A percentile compares a stretch with the other conserved stretches of the same genome.
phyloP scores from a whole-genome alignment of 2,888 invertebrate species.

The Epinotia demarniana region DNA sequence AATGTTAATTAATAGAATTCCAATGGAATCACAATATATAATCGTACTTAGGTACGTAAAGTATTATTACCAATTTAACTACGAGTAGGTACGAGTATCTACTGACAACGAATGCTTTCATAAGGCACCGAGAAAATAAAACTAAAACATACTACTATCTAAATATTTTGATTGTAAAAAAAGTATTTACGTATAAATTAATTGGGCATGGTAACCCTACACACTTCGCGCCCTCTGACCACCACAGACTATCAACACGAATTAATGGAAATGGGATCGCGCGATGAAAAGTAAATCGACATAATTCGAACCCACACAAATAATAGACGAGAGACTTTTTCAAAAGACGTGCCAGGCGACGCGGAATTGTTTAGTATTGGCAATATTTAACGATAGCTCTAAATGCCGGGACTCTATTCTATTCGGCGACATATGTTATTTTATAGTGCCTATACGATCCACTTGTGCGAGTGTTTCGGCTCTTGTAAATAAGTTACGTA shows the following conservation, averaged over 20 bases:
- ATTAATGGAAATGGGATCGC: conserved; percentile 38
- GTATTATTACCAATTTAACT: too few species aligned
- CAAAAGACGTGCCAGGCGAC: background rate
- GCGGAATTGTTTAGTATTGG: background rate
- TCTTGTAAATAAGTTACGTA: too few species aligned
- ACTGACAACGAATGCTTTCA: background rate
- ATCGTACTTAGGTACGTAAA: too few species aligned
- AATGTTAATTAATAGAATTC: background rate
- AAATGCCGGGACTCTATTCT: background rate
- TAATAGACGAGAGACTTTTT: background rate
- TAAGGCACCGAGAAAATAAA: too few species aligned
- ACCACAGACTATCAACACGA: conserved; percentile 50
- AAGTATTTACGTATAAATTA: background rate
- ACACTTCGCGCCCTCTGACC: conserved; percentile 64
- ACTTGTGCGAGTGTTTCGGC: too few species aligned
- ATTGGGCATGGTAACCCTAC: conserved; percentile 34
- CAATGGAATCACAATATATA: background rate
- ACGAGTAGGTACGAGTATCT: background rate
- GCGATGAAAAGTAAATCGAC: conserved; percentile 8
- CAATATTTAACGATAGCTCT: background rate
- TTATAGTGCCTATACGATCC: too few species aligned
- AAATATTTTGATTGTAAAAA: background rate
- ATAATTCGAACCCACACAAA: background rate
- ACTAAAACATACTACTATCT: too few species aligned
- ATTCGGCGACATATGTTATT: too few species aligned